These are phyloP conservation scores for Schizopygopsis malacanthus DNA, from an alignment of 2,797 vertebrate species.

Conservation along the genomic window DNA sequence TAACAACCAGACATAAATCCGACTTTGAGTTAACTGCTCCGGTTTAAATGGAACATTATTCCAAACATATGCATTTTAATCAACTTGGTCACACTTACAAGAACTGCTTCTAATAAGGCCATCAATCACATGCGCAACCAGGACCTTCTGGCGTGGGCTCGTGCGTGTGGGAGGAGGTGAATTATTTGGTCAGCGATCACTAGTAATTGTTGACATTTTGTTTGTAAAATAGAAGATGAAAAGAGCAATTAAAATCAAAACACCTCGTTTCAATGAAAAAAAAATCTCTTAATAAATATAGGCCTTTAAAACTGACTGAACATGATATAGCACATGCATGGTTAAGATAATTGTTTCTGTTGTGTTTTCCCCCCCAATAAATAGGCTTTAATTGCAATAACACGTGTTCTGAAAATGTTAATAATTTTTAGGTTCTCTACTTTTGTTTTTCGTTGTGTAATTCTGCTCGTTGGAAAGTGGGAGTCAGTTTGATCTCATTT, in stretches of 20 bases:
- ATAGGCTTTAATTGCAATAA: too few relatives aligned
- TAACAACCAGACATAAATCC: constrained; percentile 75
- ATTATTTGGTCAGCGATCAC: constrained; percentile 37
- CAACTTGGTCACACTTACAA: constrained; percentile 99
- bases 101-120: constrained; percentile 99
- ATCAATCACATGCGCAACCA: constrained; percentile 92
- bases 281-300: background rate
- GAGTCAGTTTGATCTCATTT: background rate
- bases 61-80: constrained; percentile 99
- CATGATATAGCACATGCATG: background rate
- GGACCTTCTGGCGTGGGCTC: constrained; percentile 35
- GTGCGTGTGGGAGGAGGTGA: constrained; percentile 11
- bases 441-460: background rate
- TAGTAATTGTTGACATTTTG: constrained; percentile 34
- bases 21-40: constrained; percentile 73
- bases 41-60: constrained; percentile 97
- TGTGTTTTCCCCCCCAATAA: background rate
- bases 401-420: too few relatives aligned
- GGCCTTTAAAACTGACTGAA: background rate
- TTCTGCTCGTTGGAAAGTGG: background rate
- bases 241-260: constrained; percentile 5
- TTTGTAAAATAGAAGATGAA: constrained; percentile 23
- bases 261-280: background rate
- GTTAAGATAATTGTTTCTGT: background rate
- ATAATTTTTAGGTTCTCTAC: too few relatives aligned